phyloP scores from a whole-genome alignment of 2,888 invertebrate genomes.

The Lochmaea crataegi region DNA sequence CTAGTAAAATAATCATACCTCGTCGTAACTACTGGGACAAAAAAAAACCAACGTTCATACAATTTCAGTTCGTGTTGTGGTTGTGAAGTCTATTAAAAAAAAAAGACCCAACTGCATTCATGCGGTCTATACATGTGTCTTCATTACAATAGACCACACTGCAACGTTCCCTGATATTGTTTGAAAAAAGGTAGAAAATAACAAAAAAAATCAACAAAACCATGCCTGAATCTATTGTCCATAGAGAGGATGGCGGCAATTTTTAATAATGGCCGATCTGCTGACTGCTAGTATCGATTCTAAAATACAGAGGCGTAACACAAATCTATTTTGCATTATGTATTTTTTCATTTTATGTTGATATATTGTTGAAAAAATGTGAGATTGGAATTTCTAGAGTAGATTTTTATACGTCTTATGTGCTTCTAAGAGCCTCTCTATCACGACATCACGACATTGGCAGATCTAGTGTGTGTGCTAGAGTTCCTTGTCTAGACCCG shows the following conservation, averaged over 20 bases:
- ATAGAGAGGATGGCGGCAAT: constrained; percentile 57
- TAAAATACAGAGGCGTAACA: constrained; percentile 17
- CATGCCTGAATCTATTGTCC: constrained; percentile 53
- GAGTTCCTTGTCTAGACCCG: too few relatives aligned
- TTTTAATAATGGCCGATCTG: constrained; percentile 61
- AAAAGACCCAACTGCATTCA: constrained; percentile 38
- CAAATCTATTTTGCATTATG: background rate
- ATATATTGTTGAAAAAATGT: too few relatives aligned
- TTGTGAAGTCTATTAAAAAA: constrained; percentile 35
- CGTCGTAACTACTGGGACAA: background rate
- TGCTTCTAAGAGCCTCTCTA: too few relatives aligned
- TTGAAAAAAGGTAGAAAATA: constrained; percentile 36
- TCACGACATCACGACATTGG: too few relatives aligned
- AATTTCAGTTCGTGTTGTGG: constrained; percentile 11
- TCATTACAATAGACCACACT: constrained; percentile 44
- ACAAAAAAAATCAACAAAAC: constrained; percentile 37
- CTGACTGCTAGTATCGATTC: constrained; percentile 57
- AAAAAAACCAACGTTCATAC: constrained; percentile 16
- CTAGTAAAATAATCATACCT: background rate
- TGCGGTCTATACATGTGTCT: constrained; percentile 45
- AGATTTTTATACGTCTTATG: too few relatives aligned
- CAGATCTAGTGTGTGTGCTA: too few relatives aligned
- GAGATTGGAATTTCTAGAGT: too few relatives aligned
- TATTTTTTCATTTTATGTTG: background rate
- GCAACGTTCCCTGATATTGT: constrained; percentile 43